Conservation (phyloP, 2,113 vertebrate species). For the Pollimyrus isidori region DNA sequence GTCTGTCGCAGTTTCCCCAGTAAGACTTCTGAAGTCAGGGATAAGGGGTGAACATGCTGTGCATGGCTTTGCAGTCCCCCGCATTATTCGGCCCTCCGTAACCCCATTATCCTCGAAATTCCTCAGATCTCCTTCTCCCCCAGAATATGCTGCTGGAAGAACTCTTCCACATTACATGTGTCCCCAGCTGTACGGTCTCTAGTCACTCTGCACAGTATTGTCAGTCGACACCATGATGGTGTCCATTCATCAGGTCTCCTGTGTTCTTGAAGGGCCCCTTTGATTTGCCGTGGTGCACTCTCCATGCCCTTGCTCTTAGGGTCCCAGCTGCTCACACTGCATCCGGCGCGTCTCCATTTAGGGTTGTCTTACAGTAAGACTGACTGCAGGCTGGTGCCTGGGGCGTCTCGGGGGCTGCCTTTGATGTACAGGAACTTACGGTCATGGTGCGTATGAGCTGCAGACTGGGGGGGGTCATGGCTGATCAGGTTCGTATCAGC, state of each 20-base stretch:
- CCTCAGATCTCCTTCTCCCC: neutral
- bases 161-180: neutral
- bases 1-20: neutral
- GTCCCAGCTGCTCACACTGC: neutral
- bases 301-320: neutral
- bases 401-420: neutral
- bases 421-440: neutral
- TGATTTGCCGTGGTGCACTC: neutral
- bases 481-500: neutral
- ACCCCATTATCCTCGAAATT: neutral
- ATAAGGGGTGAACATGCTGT: neutral
- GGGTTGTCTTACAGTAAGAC: neutral
- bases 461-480: neutral
- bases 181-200: neutral
- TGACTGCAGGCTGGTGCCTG: neutral
- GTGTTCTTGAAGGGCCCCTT: neutral
- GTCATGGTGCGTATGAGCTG: neutral
- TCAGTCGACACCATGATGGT: neutral
- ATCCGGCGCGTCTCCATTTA: neutral
- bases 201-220: neutral
- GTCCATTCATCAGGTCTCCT: neutral
- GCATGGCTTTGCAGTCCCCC: neutral
- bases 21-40: neutral
- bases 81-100: neutral
- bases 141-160: neutral